phyloP scores from a whole-genome alignment of 1,140 invertebrate genomes.

The Ephestia elutella region DNA sequence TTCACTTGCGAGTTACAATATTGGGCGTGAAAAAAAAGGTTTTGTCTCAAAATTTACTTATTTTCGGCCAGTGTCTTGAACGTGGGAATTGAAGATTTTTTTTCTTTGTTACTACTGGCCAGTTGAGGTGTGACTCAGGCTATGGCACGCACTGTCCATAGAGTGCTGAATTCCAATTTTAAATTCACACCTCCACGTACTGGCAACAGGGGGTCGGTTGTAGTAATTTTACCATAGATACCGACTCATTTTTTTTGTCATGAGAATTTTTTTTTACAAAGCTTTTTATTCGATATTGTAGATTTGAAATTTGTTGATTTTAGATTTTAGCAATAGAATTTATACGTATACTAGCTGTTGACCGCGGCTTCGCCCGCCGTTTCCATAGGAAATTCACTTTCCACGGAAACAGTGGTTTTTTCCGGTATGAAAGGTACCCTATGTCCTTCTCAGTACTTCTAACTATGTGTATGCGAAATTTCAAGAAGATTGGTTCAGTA shows the following conservation, averaged over 20 bases:
- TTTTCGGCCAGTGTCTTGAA: conserved; percentile 1
- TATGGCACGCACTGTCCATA: neutral
- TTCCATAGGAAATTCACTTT: too few relatives aligned
- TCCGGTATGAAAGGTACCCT: too few relatives aligned
- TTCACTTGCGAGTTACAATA: neutral
- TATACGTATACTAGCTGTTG: too few relatives aligned
- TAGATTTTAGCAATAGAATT: too few relatives aligned
- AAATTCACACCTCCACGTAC: neutral
- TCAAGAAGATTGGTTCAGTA: too few relatives aligned
- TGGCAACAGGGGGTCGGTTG: neutral
- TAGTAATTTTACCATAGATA: neutral
- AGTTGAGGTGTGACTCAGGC: neutral
- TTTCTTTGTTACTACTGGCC: neutral
- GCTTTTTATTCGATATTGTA: too few relatives aligned
- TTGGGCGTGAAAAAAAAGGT: neutral
- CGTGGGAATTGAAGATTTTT: neutral
- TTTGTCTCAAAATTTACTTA: conserved; percentile 2
- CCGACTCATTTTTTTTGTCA: neutral
- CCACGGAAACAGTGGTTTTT: too few relatives aligned
- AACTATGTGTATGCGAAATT: too few relatives aligned
- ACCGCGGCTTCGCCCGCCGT: too few relatives aligned
- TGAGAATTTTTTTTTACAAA: too few relatives aligned
- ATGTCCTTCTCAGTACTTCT: too few relatives aligned
- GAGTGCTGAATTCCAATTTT: neutral
- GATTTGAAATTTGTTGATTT: too few relatives aligned